Evolutionary conservation across 2,888 invertebrate genomes (phyloP).

Genomic region (Monoplex corrugatus): DNA sequence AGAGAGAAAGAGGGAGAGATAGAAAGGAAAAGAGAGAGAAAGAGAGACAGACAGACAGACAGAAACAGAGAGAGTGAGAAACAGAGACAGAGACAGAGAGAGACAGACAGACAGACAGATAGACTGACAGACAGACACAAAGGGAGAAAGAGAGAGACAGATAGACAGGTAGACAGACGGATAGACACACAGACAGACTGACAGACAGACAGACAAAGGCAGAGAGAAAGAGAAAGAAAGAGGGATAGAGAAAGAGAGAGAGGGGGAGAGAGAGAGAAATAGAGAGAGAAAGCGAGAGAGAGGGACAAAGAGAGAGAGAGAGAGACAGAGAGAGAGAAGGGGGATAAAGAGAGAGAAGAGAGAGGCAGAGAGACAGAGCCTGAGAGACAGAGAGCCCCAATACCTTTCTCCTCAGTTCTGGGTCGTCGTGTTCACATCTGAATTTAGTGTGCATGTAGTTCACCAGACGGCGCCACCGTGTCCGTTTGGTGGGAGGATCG

Average conservation of each 20-base stretch:
- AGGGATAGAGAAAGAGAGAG: neutral
- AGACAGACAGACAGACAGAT: neutral
- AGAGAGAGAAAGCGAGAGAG: neutral
- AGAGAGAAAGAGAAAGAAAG: neutral
- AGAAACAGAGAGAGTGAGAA: neutral
- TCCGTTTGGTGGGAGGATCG: conserved; percentile 34
- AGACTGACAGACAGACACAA: neutral
- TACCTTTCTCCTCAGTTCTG: conserved; percentile 53
- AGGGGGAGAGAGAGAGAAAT: neutral
- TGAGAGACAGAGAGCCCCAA: neutral
- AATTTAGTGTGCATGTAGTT: conserved; percentile 15
- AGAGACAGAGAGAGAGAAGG: neutral
- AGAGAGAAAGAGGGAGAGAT: conserved; percentile 41
- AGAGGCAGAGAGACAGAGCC: neutral
- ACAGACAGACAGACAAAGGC: neutral
- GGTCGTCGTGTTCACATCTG: conserved; percentile 46
- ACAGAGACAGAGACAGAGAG: neutral
- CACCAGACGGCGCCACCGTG: conserved; percentile 48
- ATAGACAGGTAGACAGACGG: neutral
- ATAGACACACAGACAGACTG: neutral
- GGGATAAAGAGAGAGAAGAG: neutral
- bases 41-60: conserved; percentile 26
- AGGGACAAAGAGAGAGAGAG: neutral
- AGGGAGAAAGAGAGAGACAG: neutral
- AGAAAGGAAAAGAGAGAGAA: conserved; percentile 32